Base-by-base conservation (phyloP, 2,797 vertebrate genomes). In the Danio choprae region DNA sequence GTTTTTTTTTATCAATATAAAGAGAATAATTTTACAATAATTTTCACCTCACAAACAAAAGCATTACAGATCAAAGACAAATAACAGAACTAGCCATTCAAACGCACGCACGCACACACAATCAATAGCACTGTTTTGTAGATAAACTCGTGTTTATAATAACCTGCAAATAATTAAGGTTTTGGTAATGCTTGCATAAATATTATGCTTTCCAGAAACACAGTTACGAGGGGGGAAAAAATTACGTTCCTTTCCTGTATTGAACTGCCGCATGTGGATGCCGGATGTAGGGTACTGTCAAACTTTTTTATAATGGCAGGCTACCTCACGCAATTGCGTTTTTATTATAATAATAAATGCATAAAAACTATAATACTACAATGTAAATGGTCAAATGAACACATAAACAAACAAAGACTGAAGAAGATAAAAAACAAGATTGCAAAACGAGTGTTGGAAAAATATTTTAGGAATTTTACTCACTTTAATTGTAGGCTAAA, bases 391-490 rank as follows among this genome's bases (percentile, higher is more conserved):
- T 65, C 68, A 40, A 76, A 55, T 73, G 43, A 40, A 77, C 51
- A 86, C 74, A 77, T 5, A 20, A 13, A 16, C 3, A 58, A 40
- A 58, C 3, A 58, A 40, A 58, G 15, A 59, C 44, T 2, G 2
- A 43, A 18, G 11, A 1, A 8, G 5, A 2, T 0, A 11, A 5
- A 4, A 22, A 43, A 11, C n/a, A 20, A 10, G 3, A 13, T 5
- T 50, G 16, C 11, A 41, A 53, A 84, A 85, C 86, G 29, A 87
- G 87, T 67, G 83, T 86, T 50, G 5, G 75, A 44, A 41, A 50
- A 20, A 41, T 12, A 0, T 15, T 58, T 1, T 6, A 46, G 46
- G 22, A 11, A 48, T 60, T 76, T 64, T 43, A 53, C 38, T 12
- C 2, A 6, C 36, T 22, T 20, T 29, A 65, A 65, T 29, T 1